These are phyloP conservation scores for Apaloderma vittatum DNA, from an alignment of 2,113 vertebrate species.

Conservation along the genomic window DNA sequence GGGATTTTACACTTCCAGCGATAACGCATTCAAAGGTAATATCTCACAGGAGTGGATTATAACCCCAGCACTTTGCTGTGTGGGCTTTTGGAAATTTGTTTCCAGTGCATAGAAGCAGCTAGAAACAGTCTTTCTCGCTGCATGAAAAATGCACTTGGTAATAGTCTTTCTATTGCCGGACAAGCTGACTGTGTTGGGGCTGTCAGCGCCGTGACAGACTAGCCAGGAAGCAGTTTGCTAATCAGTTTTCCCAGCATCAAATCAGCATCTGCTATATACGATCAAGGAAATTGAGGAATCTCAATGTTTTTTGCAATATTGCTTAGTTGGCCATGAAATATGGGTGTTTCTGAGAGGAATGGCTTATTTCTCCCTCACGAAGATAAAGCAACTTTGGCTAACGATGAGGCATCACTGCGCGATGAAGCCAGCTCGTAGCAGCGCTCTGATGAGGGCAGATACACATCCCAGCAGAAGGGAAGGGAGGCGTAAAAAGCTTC, in stretches of 20 bases:
- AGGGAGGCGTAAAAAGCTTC: slow-evolving; percentile 64
- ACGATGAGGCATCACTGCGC: slow-evolving; percentile 38
- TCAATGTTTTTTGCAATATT: slow-evolving; percentile 50
- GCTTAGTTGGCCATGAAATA: slow-evolving; percentile 73
- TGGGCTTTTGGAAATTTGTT: not conserved
- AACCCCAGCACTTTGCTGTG: not conserved
- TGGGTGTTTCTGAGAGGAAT: slow-evolving; percentile 43
- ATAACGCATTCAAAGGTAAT: slow-evolving; percentile 34
- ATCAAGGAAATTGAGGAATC: slow-evolving; percentile 64
- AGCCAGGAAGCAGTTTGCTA: slow-evolving; percentile 31
- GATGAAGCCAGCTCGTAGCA: slow-evolving; percentile 45
- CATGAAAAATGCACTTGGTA: slow-evolving; percentile 48
- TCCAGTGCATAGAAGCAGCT: slow-evolving; percentile 11
- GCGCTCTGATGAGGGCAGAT: not conserved
- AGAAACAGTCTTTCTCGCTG: not conserved
- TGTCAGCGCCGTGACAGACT: slow-evolving; percentile 40
- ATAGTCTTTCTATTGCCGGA: slow-evolving; percentile 48
- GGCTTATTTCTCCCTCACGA: slow-evolving; percentile 34
- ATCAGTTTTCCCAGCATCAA: slow-evolving; percentile 61
- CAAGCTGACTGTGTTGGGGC: not conserved
- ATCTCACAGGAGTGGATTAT: slow-evolving; percentile 15
- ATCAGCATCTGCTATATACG: slow-evolving; percentile 18
- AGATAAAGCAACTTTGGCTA: slow-evolving; percentile 65
- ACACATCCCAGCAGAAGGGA: slow-evolving; percentile 59
- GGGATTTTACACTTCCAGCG: not conserved